Conservation (phyloP, 2,113 vertebrate species). For the Siniperca knerii region DNA sequence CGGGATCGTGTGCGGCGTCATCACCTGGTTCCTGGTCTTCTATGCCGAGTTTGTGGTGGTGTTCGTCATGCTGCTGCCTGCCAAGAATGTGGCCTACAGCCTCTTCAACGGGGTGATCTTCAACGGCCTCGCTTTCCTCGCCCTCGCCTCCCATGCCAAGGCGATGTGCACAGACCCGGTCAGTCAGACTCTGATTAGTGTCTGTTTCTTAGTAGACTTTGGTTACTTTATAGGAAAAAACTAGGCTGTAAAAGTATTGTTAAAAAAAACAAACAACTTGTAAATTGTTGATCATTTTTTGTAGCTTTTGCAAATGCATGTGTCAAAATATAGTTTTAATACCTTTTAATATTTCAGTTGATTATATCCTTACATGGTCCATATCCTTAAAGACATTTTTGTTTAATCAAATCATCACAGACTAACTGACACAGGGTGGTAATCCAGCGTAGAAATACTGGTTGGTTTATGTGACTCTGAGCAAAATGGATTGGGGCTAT, state of each 20-base stretch:
- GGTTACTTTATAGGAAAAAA: not conserved
- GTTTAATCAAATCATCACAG: not conserved
- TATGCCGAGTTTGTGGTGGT: slow-evolving; percentile 98
- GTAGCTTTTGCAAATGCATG: not conserved
- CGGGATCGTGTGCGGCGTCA: slow-evolving; percentile 93
- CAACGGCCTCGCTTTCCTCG: slow-evolving; percentile 93
- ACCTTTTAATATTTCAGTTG: not conserved
- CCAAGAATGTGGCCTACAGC: slow-evolving; percentile 90
- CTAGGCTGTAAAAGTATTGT: not conserved
- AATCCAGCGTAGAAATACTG: no score
- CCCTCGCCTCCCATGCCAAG: slow-evolving; percentile 93
- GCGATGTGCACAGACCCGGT: slow-evolving; percentile 99
- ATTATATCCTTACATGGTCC: not conserved
- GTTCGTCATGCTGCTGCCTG: slow-evolving; percentile 95
- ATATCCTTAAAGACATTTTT: not conserved
- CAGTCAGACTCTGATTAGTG: slow-evolving; percentile 77
- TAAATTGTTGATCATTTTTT: not conserved
- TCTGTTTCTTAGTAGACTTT: not conserved
- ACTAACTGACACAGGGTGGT: no score
- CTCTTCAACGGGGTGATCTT: slow-evolving; percentile 93
- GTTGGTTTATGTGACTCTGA: no score
- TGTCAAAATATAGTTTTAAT: not conserved
- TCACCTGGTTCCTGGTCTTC: slow-evolving; percentile 97
- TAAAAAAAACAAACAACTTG: not conserved
- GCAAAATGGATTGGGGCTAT: no score